phyloP scores from a whole-genome alignment of 2,888 invertebrate genomes.

The Ophion obscuratus region DNA sequence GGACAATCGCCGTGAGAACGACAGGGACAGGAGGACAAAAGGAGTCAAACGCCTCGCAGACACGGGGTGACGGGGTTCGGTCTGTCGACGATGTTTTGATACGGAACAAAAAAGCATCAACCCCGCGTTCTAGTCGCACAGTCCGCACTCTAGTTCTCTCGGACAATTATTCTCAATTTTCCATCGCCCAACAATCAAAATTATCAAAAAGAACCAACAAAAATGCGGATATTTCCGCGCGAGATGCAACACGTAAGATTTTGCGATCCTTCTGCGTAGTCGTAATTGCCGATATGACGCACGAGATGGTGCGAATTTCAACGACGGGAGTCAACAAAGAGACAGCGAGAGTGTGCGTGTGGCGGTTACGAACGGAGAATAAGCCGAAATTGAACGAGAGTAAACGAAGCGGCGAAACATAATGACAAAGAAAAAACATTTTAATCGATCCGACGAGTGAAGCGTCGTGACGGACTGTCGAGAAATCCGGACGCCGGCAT shows the following conservation, averaged over 20 bases:
- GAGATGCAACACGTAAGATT: neutral
- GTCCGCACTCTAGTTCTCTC: neutral
- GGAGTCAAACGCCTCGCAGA: neutral
- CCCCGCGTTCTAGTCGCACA: neutral
- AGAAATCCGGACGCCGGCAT: conserved; percentile 12
- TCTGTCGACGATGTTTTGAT: neutral
- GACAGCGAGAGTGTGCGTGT: neutral
- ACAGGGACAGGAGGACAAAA: neutral
- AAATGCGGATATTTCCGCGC: neutral
- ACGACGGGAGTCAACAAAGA: conserved; percentile 25
- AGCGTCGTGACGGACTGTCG: neutral
- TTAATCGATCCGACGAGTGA: conserved; percentile 15
- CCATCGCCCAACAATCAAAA: neutral
- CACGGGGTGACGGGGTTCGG: neutral
- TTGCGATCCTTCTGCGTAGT: neutral
- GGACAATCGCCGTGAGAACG: neutral
- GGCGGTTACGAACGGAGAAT: neutral
- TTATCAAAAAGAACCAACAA: neutral
- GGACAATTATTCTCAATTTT: neutral
- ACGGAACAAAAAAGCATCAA: neutral
- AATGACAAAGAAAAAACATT: neutral
- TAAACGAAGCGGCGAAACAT: neutral
- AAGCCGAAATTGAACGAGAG: conserved; percentile 5
- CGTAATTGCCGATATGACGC: neutral
- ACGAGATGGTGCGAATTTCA: neutral